A percentile compares a stretch with the other conserved stretches of the same genome.
These are phyloP conservation scores for Scolanthus callimorphus DNA, from an alignment of 92 coral and sea anemone species.

Conservation along the genomic window DNA sequence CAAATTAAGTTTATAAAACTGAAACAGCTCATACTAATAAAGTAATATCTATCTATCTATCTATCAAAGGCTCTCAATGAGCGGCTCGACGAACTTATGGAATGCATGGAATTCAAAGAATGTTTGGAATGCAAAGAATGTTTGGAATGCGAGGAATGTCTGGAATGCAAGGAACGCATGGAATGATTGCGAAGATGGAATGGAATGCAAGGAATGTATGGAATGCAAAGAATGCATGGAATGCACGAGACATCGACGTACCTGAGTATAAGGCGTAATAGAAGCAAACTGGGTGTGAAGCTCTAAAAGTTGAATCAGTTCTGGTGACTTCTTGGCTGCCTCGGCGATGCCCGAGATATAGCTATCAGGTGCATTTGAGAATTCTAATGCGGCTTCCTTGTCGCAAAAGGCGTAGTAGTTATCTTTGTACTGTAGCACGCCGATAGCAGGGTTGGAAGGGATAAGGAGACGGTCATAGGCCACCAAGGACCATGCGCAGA, in stretches of 20 bases:
- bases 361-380: conserved; percentile 90
- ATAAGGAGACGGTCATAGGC: conserved; percentile 73
- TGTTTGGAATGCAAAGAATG: too few relatives aligned
- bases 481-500: conserved; percentile 95
- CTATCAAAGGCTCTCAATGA: too few relatives aligned
- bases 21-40: too few relatives aligned
- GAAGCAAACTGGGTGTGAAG: conserved; percentile 98
- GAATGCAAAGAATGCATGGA: conserved; percentile 97
- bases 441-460: conserved; percentile 91
- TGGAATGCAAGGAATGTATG: too few relatives aligned
- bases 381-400: conserved; percentile 91
- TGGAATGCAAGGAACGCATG: too few relatives aligned
- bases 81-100: too few relatives aligned
- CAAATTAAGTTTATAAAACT: too few relatives aligned
- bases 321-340: conserved; percentile 97
- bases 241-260: conserved; percentile 44
- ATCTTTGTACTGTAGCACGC: conserved; percentile 81
- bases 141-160: too few relatives aligned
- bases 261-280: conserved; percentile 94
- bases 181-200: too few relatives aligned
- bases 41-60: too few relatives aligned
- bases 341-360: conserved; percentile 89
- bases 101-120: too few relatives aligned
- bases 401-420: conserved; percentile 86
- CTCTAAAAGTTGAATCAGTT: conserved; percentile 89